These are phyloP conservation scores for Zelleria hepariella DNA, from an alignment of 2,888 invertebrate species.

Conservation along the genomic window DNA sequence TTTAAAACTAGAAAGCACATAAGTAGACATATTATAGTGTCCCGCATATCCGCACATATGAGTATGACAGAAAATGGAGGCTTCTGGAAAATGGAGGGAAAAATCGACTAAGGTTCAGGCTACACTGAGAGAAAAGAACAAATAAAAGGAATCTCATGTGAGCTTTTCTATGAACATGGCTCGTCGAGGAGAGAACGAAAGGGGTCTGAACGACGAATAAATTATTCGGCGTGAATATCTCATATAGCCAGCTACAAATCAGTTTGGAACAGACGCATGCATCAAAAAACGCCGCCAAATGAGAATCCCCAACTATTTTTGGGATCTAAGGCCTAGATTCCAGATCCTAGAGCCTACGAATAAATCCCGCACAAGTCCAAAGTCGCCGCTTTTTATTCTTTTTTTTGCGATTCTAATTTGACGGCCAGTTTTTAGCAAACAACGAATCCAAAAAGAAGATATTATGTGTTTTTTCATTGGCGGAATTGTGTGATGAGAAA, in stretches of 20 bases:
- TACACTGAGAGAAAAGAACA: neutral
- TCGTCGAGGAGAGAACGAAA: neutral
- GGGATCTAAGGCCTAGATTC: too few species aligned
- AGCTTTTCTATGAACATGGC: neutral
- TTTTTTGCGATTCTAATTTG: slow-evolving; percentile 1
- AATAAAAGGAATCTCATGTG: neutral
- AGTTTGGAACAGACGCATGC: neutral
- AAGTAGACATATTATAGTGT: neutral
- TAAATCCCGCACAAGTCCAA: too few species aligned
- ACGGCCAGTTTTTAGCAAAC: slow-evolving; percentile 22
- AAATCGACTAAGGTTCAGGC: neutral
- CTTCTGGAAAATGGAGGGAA: neutral
- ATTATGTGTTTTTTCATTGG: slow-evolving; percentile 10
- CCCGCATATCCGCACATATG: neutral
- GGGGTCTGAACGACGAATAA: neutral
- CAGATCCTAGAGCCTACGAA: too few species aligned
- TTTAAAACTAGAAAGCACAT: neutral
- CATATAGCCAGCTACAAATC: neutral
- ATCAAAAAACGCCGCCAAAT: neutral
- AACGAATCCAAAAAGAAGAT: slow-evolving; percentile 13
- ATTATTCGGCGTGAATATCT: neutral
- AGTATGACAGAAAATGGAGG: too few species aligned
- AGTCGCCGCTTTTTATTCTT: neutral
- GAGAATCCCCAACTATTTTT: too few species aligned
- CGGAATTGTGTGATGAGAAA: neutral